Percentiles rank a stretch among this genome's conserved stretches.
These are phyloP conservation scores for Notodonta dromedarius DNA, from an alignment of 2,888 invertebrate genomes.

Conservation along the genomic window DNA sequence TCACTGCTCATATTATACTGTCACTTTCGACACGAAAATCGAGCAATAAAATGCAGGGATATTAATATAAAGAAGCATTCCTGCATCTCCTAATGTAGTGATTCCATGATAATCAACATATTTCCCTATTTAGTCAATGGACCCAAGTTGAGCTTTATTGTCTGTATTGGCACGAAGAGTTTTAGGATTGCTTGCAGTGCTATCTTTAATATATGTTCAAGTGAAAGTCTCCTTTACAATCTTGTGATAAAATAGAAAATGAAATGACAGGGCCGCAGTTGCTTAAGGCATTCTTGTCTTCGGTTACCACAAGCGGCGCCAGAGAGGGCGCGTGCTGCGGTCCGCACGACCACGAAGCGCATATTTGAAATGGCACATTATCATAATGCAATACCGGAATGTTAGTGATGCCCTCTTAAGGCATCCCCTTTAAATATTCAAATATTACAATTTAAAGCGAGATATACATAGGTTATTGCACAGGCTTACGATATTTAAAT, in stretches of 20 bases:
- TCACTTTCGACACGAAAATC: constrained; percentile 56
- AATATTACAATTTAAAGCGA: constrained; percentile 55
- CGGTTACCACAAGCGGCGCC: constrained; percentile 54
- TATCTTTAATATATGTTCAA: constrained; percentile 21
- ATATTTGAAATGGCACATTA: constrained; percentile 78
- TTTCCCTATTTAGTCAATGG: constrained; percentile 48
- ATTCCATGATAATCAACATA: constrained; percentile 52
- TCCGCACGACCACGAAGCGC: constrained; percentile 68
- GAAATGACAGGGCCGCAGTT: constrained; percentile 12
- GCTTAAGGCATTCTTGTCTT: constrained; percentile 34
- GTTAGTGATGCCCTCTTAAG: constrained; percentile 69
- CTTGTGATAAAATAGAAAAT: constrained; percentile 30
- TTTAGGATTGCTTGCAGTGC: constrained; percentile 41
- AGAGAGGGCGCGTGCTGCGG: constrained; percentile 60
- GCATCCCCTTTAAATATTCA: constrained; percentile 60
- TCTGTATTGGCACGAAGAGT: constrained; percentile 46
- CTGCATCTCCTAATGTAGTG: constrained; percentile 53
- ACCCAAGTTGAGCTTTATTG: constrained; percentile 50
- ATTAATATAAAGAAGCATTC: constrained; percentile 59
- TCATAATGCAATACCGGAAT: constrained; percentile 79
- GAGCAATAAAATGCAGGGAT: constrained; percentile 44
- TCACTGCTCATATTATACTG: constrained; percentile 50
- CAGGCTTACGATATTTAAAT: neutral
- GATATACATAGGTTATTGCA: constrained; percentile 14
- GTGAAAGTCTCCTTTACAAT: constrained; percentile 13